Evolutionary conservation across 1,140 invertebrate genomes (phyloP).

Genomic region (Hesperophylax magnus): DNA sequence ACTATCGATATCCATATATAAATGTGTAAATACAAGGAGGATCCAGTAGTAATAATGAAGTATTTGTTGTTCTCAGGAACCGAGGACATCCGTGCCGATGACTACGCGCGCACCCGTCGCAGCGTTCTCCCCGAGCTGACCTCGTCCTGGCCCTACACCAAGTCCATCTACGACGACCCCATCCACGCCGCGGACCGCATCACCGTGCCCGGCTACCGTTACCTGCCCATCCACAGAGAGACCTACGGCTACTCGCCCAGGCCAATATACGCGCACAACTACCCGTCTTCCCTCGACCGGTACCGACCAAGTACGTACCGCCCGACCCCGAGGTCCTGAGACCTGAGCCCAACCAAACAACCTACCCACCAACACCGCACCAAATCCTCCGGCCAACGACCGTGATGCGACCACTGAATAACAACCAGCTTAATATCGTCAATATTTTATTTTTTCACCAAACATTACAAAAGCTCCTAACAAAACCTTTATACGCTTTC

Average conservation of each 20-base stretch:
- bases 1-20: no score
- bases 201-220: slow-evolving; percentile 88
- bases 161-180: slow-evolving; percentile 89
- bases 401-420: slow-evolving; percentile 27
- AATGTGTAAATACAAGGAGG: no score
- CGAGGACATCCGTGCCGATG: slow-evolving; percentile 90
- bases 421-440: not conserved
- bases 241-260: slow-evolving; percentile 90
- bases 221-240: slow-evolving; percentile 88
- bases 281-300: slow-evolving; percentile 79
- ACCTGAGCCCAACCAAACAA: not conserved
- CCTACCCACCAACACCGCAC: not conserved
- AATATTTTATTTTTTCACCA: slow-evolving; percentile 30
- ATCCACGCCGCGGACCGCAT: slow-evolving; percentile 84
- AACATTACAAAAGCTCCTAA: not conserved
- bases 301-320: slow-evolving; percentile 87
- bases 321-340: slow-evolving; percentile 39
- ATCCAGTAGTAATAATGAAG: no score
- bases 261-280: slow-evolving; percentile 88
- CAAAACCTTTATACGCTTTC: no score
- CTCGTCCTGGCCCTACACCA: slow-evolving; percentile 80
- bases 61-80: slow-evolving; percentile 74
- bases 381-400: slow-evolving; percentile 10
- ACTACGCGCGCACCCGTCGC: slow-evolving; percentile 77
- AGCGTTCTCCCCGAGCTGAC: slow-evolving; percentile 80